Evolutionary conservation across 1,140 invertebrate species (phyloP), one percentile per base, ranked within the genome.

Genomic region (Leptinotarsa texana): DNA sequence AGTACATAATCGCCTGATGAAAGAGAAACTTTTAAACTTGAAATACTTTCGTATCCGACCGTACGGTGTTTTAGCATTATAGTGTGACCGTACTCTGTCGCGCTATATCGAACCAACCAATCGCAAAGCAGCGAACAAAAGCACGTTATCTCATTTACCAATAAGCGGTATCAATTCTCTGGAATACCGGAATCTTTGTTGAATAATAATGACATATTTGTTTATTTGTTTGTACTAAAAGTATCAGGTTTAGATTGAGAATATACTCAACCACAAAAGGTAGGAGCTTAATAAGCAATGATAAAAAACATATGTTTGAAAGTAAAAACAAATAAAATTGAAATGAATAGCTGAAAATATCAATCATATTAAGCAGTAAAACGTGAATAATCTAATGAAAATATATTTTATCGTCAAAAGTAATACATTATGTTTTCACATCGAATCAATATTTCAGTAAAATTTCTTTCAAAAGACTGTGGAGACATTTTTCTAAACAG

Each of bases 81-180:
- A 33, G 4, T 33, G 27, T 57, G 13, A 8, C 51, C 51, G 15
- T 8, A 57, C 33, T 57, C 51, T 4, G 51, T 57, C 17, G 51
- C 51, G 51, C 51, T 18, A 57, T 57, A 57, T 57, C 51, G 4
- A 17, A 18, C 17, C 51, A 18, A 57, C 51, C 51, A 57, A 57
- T 57, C 51, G 51, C 4, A 57, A 57, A 17, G 13, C 51, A 57
- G 15, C n/a, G 15, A 18, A 57, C 51, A n/a, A 18, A 57, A 57
- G 51, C 51, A 57, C 51, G 51, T 57, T 57, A 57, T 57, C 51
- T 57, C 15, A n/a, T 57, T 18, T 57, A 57, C 51, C 51, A 57
- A 57, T 57, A 57, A 4, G 13, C 51, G n/a, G n/a, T 15, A 57
- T 18, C 51, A n/a, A 57, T 57, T 18, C 51, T 15, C 13, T 57